Percentiles rank a stretch among this genome's conserved stretches.
Evolutionary conservation across 2,888 invertebrate species (phyloP).

Genomic region (Acrobasis repandana): DNA sequence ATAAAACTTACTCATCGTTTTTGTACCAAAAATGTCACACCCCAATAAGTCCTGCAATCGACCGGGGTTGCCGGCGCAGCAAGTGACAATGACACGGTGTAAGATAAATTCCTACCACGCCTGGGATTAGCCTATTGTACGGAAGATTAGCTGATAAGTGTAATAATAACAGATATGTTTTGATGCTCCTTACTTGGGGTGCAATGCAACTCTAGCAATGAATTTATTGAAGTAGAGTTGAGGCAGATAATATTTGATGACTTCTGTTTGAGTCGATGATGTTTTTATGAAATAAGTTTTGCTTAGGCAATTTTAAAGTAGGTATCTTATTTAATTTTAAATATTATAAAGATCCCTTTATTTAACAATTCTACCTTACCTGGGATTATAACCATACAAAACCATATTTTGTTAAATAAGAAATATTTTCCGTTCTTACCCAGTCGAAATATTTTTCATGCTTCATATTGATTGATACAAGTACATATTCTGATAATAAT

Average conservation of each 20-base stretch:
- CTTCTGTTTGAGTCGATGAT: no score
- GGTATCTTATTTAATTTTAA: no score
- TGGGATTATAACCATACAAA: no score
- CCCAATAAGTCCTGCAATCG: background rate
- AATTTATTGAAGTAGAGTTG: background rate
- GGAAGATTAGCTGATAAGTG: constrained; percentile 82
- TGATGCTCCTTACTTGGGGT: constrained; percentile 49
- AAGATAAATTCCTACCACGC: constrained; percentile 50
- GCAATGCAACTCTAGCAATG: constrained; percentile 21
- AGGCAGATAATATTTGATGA: background rate
- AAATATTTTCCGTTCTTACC: no score
- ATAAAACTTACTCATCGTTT: background rate
- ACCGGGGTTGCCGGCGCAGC: constrained; percentile 1
- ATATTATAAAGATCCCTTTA: no score
- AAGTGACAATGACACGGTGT: constrained; percentile 19
- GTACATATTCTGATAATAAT: no score
- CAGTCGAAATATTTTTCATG: no score
- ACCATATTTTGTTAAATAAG: no score
- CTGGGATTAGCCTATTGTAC: constrained; percentile 78
- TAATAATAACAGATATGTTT: constrained; percentile 77
- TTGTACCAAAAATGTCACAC: background rate
- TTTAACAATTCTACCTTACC: no score
- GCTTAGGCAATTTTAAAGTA: no score
- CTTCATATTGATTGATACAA: no score
- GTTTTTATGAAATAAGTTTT: no score